Evolutionary conservation across 2,888 invertebrate genomes (phyloP).

Genomic region (Morpho deidamia): DNA sequence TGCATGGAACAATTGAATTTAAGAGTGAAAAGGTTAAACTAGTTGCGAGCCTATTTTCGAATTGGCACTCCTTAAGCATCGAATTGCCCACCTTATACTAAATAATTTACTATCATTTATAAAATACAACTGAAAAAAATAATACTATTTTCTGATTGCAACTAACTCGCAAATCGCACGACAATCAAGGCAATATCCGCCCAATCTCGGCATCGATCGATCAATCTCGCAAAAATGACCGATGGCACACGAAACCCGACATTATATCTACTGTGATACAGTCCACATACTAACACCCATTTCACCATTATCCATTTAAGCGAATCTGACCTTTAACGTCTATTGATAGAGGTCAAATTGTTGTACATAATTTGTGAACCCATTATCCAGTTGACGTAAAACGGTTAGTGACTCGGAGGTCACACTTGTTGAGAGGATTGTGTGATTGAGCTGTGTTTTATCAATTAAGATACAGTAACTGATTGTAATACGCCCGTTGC

Average conservation of each 20-base stretch:
- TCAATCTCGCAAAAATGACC: conserved; percentile 38
- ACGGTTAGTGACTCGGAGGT: conserved; percentile 50
- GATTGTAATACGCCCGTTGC: background rate
- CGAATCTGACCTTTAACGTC: conserved; percentile 3
- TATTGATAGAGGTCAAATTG: background rate
- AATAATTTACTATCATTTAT: too few species aligned
- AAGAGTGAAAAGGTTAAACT: too few species aligned
- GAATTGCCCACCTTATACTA: too few species aligned
- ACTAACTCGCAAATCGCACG: conserved; percentile 38
- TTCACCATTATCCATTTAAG: background rate
- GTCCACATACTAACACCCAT: background rate
- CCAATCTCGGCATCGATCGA: conserved; percentile 48
- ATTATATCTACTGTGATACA: background rate
- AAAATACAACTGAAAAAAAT: too few species aligned
- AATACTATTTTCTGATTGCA: background rate
- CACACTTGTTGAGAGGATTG: conserved; percentile 39
- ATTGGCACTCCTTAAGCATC: too few species aligned
- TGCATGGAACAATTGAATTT: too few species aligned
- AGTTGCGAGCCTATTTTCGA: too few species aligned
- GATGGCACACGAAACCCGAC: background rate
- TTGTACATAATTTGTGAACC: background rate
- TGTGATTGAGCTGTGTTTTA: conserved; percentile 20
- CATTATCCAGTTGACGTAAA: conserved; percentile 58
- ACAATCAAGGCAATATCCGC: conserved; percentile 48
- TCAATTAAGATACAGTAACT: conserved; percentile 12